These are phyloP conservation scores for Stegastes partitus DNA, from an alignment of 2,113 vertebrate species.

Conservation along the genomic window DNA sequence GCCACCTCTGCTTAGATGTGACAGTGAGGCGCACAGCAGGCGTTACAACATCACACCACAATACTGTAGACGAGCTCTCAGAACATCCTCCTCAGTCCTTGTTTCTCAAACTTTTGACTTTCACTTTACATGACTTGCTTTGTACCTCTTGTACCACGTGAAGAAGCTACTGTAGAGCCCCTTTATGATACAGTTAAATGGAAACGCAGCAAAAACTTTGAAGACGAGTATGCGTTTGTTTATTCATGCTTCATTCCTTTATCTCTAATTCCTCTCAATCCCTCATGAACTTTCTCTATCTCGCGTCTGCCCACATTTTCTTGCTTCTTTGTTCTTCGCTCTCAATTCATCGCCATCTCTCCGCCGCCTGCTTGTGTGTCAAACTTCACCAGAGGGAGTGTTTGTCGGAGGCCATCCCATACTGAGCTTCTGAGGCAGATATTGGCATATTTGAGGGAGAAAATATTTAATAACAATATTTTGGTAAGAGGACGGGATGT, in stretches of 20 bases:
- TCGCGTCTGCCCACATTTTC: not conserved
- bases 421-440: too few relatives aligned
- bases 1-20: not conserved
- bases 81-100: not conserved
- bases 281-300: not conserved
- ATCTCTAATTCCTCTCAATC: too few relatives aligned
- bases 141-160: not conserved
- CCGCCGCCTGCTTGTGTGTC: too few relatives aligned
- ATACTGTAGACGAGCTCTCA: not conserved
- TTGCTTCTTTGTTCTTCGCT: not conserved
- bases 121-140: not conserved
- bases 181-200: too few relatives aligned
- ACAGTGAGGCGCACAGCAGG: slow-evolving; percentile 20
- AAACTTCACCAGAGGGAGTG: too few relatives aligned
- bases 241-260: too few relatives aligned
- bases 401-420: too few relatives aligned
- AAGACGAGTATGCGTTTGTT: too few relatives aligned
- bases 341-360: not conserved
- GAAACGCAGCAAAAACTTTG: too few relatives aligned
- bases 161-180: not conserved
- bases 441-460: too few relatives aligned
- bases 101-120: slow-evolving; percentile 23
- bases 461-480: too few relatives aligned
- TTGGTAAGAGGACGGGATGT: too few relatives aligned
- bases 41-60: slow-evolving; percentile 27